Base-by-base conservation (phyloP, 2,888 invertebrate species). In the Sicus ferrugineus region DNA sequence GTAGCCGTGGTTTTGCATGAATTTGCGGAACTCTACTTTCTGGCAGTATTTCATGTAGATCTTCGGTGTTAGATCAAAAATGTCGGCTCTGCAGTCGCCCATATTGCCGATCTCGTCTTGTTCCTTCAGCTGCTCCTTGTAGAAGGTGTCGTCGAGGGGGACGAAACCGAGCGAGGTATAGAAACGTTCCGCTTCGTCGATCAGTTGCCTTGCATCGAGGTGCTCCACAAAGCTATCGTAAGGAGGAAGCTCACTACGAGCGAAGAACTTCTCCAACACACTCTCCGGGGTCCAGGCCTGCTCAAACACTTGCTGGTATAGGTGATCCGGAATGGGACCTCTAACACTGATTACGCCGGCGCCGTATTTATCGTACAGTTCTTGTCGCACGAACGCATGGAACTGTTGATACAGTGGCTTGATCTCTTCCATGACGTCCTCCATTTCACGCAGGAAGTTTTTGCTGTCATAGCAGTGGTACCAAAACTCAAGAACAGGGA, bases 311-410 rank as follows among this genome's bases (percentile, higher is more conserved):
- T 84, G 84, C 69, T 92, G 92, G 73, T 92, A 85, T 14, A 93
- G 85, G 87, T 93, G 93, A 21, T 91, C 92, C 0, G 93, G 93
- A 68, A 93, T 92, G 0, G 92, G 91, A 59, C 92, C 93, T 71
- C 85, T 88, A 52, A 88, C 87, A 0, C 89, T 87, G 0, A 91
- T 88, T 0, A 91, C 84, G 23, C 88, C 85, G 9, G 89, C 88
- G 2, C 93, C 93, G 79, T 94, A 94, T 76, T 89, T 89, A 77
- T 90, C 87, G 31, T 89, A 86, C 28, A 95, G 85, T 70, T 91
- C 89, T 70, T 89, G 87, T 72, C 95, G 87, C 1, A 94, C 91
- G 77, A 93, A 95, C 0, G 93, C 92, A 78, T 95, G 95, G 2
- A 95, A 85, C 78, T 94, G 90, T 71, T 90, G 85, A 81, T 96